These are phyloP conservation scores for Cottoperca gobio DNA, from an alignment of 2,797 vertebrate genomes.

Conservation along the genomic window DNA sequence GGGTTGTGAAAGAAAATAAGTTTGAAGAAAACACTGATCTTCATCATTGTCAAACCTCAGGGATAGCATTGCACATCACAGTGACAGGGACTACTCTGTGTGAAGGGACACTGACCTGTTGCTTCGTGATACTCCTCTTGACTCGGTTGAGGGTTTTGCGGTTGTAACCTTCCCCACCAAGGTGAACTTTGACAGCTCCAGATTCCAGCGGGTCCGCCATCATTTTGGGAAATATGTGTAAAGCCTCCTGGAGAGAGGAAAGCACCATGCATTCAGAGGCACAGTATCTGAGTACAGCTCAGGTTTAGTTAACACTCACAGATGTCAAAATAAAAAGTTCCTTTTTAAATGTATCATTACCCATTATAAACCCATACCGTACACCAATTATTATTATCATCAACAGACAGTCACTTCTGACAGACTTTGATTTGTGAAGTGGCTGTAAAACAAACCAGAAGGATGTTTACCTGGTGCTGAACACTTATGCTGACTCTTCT, in stretches of 20 bases:
- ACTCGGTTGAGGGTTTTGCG: constrained; percentile 91
- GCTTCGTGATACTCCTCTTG: constrained; percentile 89
- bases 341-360: background rate
- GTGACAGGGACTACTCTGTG: background rate
- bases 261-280: background rate
- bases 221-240: constrained; percentile 91
- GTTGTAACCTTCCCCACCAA: constrained; percentile 89
- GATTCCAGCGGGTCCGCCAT: constrained; percentile 87
- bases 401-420: background rate
- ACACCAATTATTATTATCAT: background rate
- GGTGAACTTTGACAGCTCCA: constrained; percentile 85
- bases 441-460: background rate
- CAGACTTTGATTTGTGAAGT: background rate
- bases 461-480: constrained; percentile 85
- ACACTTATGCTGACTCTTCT: constrained; percentile 88
- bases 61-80: background rate
- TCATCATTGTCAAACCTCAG: background rate
- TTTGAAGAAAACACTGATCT: background rate
- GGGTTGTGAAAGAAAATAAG: background rate
- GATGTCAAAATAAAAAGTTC: too few species aligned
- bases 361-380: background rate
- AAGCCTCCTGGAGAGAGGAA: constrained; percentile 82
- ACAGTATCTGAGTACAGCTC: background rate
- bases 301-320: too few species aligned
- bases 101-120: constrained; percentile 80